Base-by-base conservation (phyloP, 2,888 invertebrate genomes). In the Nomada fucata region DNA sequence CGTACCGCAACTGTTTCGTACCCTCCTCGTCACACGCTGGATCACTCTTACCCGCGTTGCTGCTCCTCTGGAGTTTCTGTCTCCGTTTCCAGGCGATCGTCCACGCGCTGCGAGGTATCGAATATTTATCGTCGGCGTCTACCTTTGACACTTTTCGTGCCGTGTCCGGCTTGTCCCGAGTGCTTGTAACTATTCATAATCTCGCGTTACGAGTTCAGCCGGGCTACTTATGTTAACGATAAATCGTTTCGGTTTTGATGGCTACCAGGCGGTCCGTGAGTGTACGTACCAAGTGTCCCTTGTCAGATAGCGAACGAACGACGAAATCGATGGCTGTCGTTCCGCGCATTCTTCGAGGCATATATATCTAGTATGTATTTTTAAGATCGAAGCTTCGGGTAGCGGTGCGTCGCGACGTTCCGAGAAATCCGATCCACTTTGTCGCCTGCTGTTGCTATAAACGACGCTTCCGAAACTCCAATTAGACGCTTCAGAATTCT, bases 1-100 rank as follows among this genome's bases (percentile, higher is more conserved):
- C 85, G 78, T 75, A 78, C 84, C 79, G 73, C 71, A 76, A 73
- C 68, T 44, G 29, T 73, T 70, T 63, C 61, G 50, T 67, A 55
- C 65, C 67, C 81, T 53, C 59, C 18, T 75, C 68, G 44, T 13
- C 64, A 61, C 75, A 47, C 63, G 2, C 50, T 18, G 15, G 9
- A 29, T 26, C 18, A 18, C 18, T 15, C 29, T 36, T 18, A 60
- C 29, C 36, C 15, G 18, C n/a, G 18, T 55, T 61, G 5, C 29
- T 42, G 59, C 13, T 26, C 57, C 76, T 44, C 20, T 20, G 7
- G 36, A 36, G 36, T 65, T 36, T n/a, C 36, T 18, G 23, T 2
- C 26, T 61, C 36, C 13, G 36, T 23, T 47, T 50, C 9, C 44
- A 18, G 15, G 18, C 3, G n/a, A 1, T 18, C 26, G n/a, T n/a